Conservation (phyloP, 2,797 vertebrate species). For the Trichosurus vulpecula region DNA sequence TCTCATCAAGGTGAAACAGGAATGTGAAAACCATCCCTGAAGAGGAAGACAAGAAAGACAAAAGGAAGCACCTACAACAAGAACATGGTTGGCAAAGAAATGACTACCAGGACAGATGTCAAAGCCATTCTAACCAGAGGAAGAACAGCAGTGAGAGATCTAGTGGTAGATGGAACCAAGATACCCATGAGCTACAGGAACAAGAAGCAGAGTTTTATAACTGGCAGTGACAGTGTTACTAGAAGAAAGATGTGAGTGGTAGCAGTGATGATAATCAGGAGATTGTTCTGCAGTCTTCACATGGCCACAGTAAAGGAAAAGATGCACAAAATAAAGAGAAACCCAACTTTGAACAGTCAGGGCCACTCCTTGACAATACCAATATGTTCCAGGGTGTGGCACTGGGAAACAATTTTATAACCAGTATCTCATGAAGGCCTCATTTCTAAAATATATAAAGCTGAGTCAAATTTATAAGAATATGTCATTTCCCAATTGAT, state of each 20-base stretch:
- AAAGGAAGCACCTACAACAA: constrained; percentile 81
- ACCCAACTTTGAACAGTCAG: constrained; percentile 95
- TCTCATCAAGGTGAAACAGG: constrained; percentile 90
- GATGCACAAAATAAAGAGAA: constrained; percentile 88
- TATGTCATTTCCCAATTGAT: too few relatives aligned
- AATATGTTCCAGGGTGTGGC: constrained; percentile 96
- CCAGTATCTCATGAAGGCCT: too few relatives aligned
- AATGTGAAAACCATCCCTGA: constrained; percentile 82
- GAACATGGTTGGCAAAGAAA: constrained; percentile 87
- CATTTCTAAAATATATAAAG: too few relatives aligned
- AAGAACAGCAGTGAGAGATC: constrained; percentile 68
- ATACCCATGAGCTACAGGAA: constrained; percentile 81
- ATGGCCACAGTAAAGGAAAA: constrained; percentile 62
- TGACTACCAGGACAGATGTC: constrained; percentile 85
- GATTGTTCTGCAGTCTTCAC: constrained; percentile 63
- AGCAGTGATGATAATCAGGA: constrained; percentile 75
- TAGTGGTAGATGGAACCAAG: constrained; percentile 82
- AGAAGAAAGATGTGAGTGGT: constrained; percentile 73
- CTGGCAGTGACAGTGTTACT: constrained; percentile 89
- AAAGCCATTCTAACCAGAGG: constrained; percentile 79
- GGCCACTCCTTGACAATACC: constrained; percentile 95
- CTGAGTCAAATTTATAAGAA: too few relatives aligned
- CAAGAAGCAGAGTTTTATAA: constrained; percentile 91
- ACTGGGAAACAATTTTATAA: too few relatives aligned
- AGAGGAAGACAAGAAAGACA: constrained; percentile 87